Evolutionary conservation across 2,888 invertebrate genomes (phyloP).

Genomic region (Drosophila testacea): DNA sequence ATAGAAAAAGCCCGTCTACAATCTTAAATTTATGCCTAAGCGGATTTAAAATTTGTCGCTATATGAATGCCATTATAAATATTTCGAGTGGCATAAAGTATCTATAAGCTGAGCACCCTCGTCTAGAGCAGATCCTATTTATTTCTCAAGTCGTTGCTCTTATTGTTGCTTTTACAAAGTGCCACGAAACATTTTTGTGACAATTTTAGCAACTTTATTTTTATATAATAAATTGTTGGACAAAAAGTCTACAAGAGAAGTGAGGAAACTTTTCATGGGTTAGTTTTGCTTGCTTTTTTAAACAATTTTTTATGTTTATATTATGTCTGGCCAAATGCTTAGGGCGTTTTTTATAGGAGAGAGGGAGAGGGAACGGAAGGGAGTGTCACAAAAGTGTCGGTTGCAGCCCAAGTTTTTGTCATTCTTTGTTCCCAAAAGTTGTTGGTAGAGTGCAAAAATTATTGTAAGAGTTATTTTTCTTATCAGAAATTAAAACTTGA

Average conservation of each 20-base stretch:
- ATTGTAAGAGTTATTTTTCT: conserved; percentile 12
- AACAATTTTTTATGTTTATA: conserved; percentile 21
- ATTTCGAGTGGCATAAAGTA: background rate
- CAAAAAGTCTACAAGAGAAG: conserved; percentile 26
- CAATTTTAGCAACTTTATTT: conserved; percentile 53
- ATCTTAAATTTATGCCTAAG: background rate
- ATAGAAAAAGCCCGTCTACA: background rate
- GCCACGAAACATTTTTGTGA: conserved; percentile 41
- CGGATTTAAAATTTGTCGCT: background rate
- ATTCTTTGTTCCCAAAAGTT: conserved; percentile 32
- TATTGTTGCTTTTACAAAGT: conserved; percentile 23
- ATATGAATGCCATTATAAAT: background rate
- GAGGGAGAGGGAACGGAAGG: background rate
- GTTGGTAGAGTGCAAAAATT: conserved; percentile 30
- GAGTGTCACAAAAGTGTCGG: conserved; percentile 21
- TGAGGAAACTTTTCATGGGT: conserved; percentile 53
- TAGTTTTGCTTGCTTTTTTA: conserved; percentile 19
- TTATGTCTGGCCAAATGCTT: conserved; percentile 38
- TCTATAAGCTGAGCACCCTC: background rate
- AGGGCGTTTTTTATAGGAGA: conserved; percentile 19
- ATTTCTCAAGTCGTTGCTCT: conserved; percentile 1
- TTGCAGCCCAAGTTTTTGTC: conserved; percentile 32
- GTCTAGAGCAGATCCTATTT: background rate
- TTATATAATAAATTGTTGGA: conserved; percentile 59
- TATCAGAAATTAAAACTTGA: conserved; percentile 32